Base-by-base conservation (phyloP, 2,888 invertebrate genomes). In the Plutella xylostella region DNA sequence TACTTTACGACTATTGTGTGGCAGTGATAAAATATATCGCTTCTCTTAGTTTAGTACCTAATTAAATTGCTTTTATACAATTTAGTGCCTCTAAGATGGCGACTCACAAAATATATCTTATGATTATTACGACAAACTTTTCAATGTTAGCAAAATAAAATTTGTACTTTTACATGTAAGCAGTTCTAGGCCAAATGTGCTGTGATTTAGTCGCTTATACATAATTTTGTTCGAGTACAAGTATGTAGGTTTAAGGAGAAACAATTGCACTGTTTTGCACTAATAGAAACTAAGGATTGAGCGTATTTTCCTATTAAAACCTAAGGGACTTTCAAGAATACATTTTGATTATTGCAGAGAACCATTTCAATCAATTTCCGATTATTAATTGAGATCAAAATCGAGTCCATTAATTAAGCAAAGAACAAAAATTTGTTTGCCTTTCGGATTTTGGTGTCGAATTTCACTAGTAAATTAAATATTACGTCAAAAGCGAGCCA, bases 371-470 rank as follows among this genome's bases (percentile, higher is more conserved):
- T 56, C 57, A 64, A 65, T 68, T 60, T 70, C 70, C 69, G 62
- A 71, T 60, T 58, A 57, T 61, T 63, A n/a, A 42, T 34, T 82
- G 82, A 83, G 82, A 83, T 83, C 82, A 80, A 72, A 65, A 63
- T 68, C 62, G 74, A 77, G 74, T 78, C 76, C 68, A 68, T 68
- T 56, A 62, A 58, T 60, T 66, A 68, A 59, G 57, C 67, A 57
- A 71, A 68, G 62, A 69, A 69, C n/a, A n/a, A n/a, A n/a, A 64
- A 60, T 37, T 57, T 65, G 60, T 66, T 72, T 64, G 71, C 73
- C 72, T 72, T 72, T 72, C 64, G 58, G 65, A 70, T 74, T 83
- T 83, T 83, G 82, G 82, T 78, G 71, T 80, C 79, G 61, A 77
- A 78, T 77, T 80, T 76, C 68, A 75, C 80, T 78, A 78, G 60